Evolutionary conservation across 2,888 invertebrate species (phyloP), one percentile per base, ranked within the genome.

Genomic region (Argyresthia goedartella): DNA sequence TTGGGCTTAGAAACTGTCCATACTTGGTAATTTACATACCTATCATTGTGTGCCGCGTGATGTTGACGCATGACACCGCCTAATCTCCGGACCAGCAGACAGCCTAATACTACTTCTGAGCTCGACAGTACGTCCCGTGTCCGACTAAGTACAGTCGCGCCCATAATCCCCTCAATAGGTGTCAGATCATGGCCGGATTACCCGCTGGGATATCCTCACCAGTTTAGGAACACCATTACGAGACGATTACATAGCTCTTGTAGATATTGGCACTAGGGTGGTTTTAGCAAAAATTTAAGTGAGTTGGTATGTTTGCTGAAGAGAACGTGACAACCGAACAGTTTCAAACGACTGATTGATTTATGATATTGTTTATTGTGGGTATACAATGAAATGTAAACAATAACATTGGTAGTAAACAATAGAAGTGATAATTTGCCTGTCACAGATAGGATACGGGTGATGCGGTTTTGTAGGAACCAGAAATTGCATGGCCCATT

Each of bases 161-260:
- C 41, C 59, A 60, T 80, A 81, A 82, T 81, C 81, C 79, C 65
- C 63, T 69, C 74, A 73, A 71, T 74, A 74, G 73, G 72, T 73
- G 79, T 75, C 73, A 64, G 70, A 61, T 73, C 80, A 78, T 69
- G 81, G 65, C 61, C 55, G 79, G 79, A 79, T 81, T 81, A 80
- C 64, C 14, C 39, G n/a, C 25, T 25, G 25, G 44, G 44, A 44
- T 44, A 15, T 10, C 44, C 44, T 16, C 16, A 14, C 25, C 25
- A 25, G 25, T 25, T 25, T 25, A 25, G 25, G 6, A 25, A 25
- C 25, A 25, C 6, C 25, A 25, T 25, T 25, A 25, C 25, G 25
- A 25, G 25, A 25, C 2, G 25, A 25, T 25, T 2, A 25, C 25
- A 25, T 25, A 25, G 25, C 25, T 25, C 25, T 25, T 4, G 6